phyloP scores from a whole-genome alignment of 1,140 invertebrate species.

The Papilio xuthus region DNA sequence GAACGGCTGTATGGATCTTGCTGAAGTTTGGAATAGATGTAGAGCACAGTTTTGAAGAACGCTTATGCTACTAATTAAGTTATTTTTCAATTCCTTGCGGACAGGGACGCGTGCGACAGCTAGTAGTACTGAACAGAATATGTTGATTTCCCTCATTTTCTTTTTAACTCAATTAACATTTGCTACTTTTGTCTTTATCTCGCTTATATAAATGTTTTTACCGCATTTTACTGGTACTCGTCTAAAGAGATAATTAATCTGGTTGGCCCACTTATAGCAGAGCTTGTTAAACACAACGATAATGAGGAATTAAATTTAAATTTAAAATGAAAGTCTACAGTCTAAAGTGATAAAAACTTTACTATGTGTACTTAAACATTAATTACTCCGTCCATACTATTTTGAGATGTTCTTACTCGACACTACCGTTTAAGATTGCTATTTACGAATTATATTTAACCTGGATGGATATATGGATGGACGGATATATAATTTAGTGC shows the following conservation, averaged over 20 bases:
- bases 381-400: background rate
- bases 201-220: background rate
- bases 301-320: background rate
- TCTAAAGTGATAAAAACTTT: background rate
- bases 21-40: too few species aligned
- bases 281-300: slow-evolving; percentile 11
- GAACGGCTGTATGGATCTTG: too few species aligned
- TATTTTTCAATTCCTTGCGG: too few species aligned
- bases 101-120: too few species aligned
- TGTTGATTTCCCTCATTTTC: background rate
- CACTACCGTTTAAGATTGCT: too few species aligned
- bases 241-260: slow-evolving; percentile 15
- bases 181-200: background rate
- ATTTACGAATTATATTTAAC: too few species aligned
- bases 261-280: background rate
- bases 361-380: background rate
- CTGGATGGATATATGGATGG: too few species aligned
- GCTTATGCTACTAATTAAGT: too few species aligned
- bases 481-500: too few species aligned
- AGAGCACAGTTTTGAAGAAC: too few species aligned
- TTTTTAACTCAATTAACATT: background rate
- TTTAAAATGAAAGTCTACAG: background rate
- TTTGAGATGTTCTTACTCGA: background rate
- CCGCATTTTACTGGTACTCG: slow-evolving; percentile 13
- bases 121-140: too few species aligned